Evolutionary conservation across 2,113 vertebrate genomes (phyloP), one percentile per base, ranked within the genome.

Genomic region (Murina feae): DNA sequence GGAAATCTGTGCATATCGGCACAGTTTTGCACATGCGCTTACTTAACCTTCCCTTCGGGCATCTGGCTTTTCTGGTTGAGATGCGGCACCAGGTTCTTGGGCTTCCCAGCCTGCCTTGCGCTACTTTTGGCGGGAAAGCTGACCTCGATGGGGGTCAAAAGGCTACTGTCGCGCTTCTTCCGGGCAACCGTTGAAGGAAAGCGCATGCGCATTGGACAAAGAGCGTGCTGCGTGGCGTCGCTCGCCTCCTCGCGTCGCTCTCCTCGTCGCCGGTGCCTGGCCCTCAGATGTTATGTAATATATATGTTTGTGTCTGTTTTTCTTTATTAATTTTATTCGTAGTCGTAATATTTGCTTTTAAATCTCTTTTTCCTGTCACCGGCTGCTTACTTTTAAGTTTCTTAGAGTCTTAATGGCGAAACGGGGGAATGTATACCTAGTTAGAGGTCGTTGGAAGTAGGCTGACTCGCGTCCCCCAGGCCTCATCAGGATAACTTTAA

Each of bases 41-140:
- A 35, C 42, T n/a, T 76, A 7, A 60, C 17, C 4, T 49, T 35
- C 17, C 5, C 55, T 2, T 0, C 0, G 0, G 5, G 16, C 14
- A 8, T 1, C 32, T 3, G 17, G 7, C 20, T 11, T 82, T 28
- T 28, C 23, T 0, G 4, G 2, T 12, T 2, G 51, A 18, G 25
- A 18, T 0, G 0, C 4, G 1, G 1, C 6, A 3, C 12, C 6
- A 11, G 0, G 3, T 0, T 0, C 17, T 32, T 4, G 3, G 9
- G 6, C 6, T 66, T 97, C 91, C 97, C 93, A 4, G 86, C 47
- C 1, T 1, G 47, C 96, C 20, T 72, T 58, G 96, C 95, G 80
- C 82, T 14, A 39, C 79, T 53, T 25, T 72, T n/a, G 89, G 95
- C 95, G 89, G 96, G 96, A 84, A 96, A 49, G 1, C 10, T 1